Evolutionary conservation across 2,113 vertebrate species (phyloP), one percentile per base, ranked within the genome.

Genomic region (Pygoscelis antarcticus): DNA sequence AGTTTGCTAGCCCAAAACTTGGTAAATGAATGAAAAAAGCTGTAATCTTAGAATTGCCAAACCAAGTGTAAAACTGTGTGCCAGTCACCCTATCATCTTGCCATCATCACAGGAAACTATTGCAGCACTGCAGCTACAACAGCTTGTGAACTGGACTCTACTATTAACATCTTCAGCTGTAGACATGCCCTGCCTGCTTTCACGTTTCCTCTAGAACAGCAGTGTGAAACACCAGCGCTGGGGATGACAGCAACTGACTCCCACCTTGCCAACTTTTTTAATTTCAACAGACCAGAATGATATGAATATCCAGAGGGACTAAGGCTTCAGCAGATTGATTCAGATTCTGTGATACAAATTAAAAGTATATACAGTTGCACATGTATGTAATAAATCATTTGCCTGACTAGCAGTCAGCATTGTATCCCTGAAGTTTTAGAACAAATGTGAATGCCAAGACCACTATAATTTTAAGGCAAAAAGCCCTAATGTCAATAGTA

Each of bases 171-270:
- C 76, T 52, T 18, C 30, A 85, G 47, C 54, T 34, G 19, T 27
- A 70, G 49, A 26, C 16, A 20, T 11, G 2, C 16, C 30, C 36
- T 58, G 7, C 17, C 29, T 58, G 17, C 34, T 65, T 60, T 36
- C 20, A 40, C 3, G 2, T 78, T 83, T 40, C 40, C 25, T 46
- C 38, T 27, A 64, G 55, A 64, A 64, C 12, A 64, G 32, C 1
- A 2, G 17, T 1, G 0, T 19, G 36, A 58, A 46, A 30, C 3
- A 25, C 4, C 23, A 21, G n/a, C 1, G 1, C 27, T 55, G 40
- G 10, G 27, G 19, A 68, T 2, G 3, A 47, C 47, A 79, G n/a
- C 20, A 61, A 46, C 9, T 11, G 65, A 7, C 16, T 83, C 27
- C 17, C 20, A 16, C 11, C 13, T 62, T 55, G 16, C 27, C 51